Base-by-base conservation (phyloP, 2,797 vertebrate genomes). In the Eupleurogrammus muticus region DNA sequence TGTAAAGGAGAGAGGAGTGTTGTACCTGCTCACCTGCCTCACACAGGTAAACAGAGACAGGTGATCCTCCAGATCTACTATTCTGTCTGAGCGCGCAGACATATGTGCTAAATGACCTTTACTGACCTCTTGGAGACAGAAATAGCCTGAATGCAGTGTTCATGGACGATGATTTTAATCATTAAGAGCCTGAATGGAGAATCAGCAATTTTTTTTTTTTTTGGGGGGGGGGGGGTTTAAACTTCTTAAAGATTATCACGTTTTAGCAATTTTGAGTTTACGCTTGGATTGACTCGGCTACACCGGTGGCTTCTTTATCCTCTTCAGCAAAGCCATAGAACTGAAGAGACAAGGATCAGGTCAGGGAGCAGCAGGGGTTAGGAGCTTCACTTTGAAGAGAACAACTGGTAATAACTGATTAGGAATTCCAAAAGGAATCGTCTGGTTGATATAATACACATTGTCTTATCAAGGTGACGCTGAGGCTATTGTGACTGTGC, bases 1-100 rank as follows among this genome's bases (percentile, higher is more conserved):
- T 7, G 96, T 95, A 75, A 97, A 97, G 87, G 97, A 98, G 86
- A 90, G 97, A 82, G 96, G 97, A 36, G 96, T 93, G 2, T 85
- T 96, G 60, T 93, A 95, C 75, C 90, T 97, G 66, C 94, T 98
- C 59, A 90, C 92, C 79, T 95, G 95, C 1, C 89, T 97, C 56
- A 88, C 92, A 70, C 94, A 96, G 96, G 97, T 97, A 91, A 77
- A 7, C 16, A 4, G 32, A 19, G 11, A 32, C 1, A 11, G 9
- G 24, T 48, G 17, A 77, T 52, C 58, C 19, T n/a, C n/a, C n/a
- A n/a, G n/a, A 69, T 59, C 64, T 44, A 24, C 52, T n/a, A 3
- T 3, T 59, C 19, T 50, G 24, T 81, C 55, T 28, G 48, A 63
- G 32, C 17, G 16, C 69, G 66, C 49, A 66, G 67, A 56, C 53